A percentile compares a stretch with the other conserved stretches of the same genome.
Evolutionary conservation across 2,113 vertebrate species (phyloP).

Genomic region (Hepsetus odoe): DNA sequence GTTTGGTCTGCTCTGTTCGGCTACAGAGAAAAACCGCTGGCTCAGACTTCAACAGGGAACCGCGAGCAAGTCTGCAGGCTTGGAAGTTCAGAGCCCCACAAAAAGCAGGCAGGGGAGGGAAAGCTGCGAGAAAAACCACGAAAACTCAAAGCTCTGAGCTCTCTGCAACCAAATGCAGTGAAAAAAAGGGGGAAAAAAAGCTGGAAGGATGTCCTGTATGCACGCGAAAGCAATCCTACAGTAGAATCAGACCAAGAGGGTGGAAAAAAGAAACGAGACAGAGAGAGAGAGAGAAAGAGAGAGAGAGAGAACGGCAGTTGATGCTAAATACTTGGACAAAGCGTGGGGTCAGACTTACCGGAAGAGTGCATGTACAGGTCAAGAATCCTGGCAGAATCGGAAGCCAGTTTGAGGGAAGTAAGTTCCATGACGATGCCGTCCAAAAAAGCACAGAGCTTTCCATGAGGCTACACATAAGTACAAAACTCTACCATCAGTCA

Average conservation of each 20-base stretch:
- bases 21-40: conserved; percentile 58
- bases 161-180: conserved; percentile 1
- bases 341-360: conserved; percentile 38
- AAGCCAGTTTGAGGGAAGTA: conserved; percentile 34
- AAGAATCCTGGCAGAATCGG: conserved; percentile 27
- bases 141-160: conserved; percentile 16
- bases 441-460: conserved; percentile 4
- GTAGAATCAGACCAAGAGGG: background rate
- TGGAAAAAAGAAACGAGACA: background rate
- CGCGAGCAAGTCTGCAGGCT: conserved; percentile 50
- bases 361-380: conserved; percentile 47
- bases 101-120: conserved; percentile 29
- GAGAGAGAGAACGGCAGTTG: background rate
- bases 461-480: conserved; percentile 12
- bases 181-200: conserved; percentile 12
- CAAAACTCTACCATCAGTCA: conserved; percentile 23
- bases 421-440: conserved; percentile 22
- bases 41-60: conserved; percentile 57
- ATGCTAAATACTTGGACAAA: conserved; percentile 9
- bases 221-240: conserved; percentile 21
- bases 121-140: conserved; percentile 38
- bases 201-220: conserved; percentile 10
- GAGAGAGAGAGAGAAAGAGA: background rate
- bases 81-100: conserved; percentile 54
- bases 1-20: conserved; percentile 43